Percentiles rank a stretch among this genome's conserved stretches.
Evolutionary conservation across 2,113 vertebrate species (phyloP).

Genomic region (Carassius gibelio): DNA sequence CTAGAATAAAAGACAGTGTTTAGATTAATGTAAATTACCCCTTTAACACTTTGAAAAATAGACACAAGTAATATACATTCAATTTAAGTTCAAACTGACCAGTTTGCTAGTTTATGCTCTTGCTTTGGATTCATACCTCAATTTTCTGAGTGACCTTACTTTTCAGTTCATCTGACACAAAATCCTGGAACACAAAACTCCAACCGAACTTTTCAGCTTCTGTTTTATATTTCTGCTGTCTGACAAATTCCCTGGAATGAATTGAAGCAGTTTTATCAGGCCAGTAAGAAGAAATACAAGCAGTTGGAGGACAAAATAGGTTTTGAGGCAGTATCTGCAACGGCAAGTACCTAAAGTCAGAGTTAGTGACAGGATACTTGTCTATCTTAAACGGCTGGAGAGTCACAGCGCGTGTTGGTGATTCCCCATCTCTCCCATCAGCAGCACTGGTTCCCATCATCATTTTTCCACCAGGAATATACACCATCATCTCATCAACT

Average conservation of each 20-base stretch:
- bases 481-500: constrained; percentile 67
- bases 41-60: neutral
- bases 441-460: constrained; percentile 78
- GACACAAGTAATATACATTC: neutral
- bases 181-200: constrained; percentile 97
- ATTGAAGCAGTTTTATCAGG: neutral
- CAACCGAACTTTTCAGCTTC: constrained; percentile 79
- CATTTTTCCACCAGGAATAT: constrained; percentile 80
- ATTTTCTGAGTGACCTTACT: constrained; percentile 86
- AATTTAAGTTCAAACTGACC: neutral
- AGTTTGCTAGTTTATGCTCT: neutral
- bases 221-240: constrained; percentile 86
- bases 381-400: constrained; percentile 77
- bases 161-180: constrained; percentile 86
- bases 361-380: constrained; percentile 85
- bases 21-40: neutral
- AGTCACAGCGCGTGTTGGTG: constrained; percentile 71
- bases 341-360: constrained; percentile 34
- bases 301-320: neutral
- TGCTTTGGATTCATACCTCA: constrained; percentile 74
- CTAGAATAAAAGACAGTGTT: neutral
- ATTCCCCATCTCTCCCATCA: constrained; percentile 78
- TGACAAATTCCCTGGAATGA: constrained; percentile 85
- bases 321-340: neutral
- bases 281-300: too few species aligned